Evolutionary conservation across 2,797 vertebrate species (phyloP), one percentile per base, ranked within the genome.

Genomic region (Lithobates pipiens): DNA sequence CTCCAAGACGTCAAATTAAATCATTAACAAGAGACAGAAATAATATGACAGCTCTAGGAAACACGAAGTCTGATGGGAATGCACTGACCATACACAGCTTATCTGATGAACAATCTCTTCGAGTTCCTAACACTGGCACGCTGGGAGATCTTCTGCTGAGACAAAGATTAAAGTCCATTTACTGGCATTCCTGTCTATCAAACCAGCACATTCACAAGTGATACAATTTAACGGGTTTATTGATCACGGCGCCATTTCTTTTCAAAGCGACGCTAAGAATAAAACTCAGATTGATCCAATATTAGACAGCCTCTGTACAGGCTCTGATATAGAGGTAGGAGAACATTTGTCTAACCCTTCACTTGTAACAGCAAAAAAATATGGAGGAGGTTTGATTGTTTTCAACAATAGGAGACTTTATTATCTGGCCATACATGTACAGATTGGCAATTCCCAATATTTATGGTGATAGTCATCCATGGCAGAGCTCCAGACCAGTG

Each of bases 121-220:
- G 63, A 29, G 34, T 81, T 67, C 29, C 50, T 61, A 42, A 72
- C 13, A 68, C 50, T 61, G 57, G 71, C 46, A 72, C 32, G 11
- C 25, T 61, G 79, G 34, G 25, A 73, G 79, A 63, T 63, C 79
- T 42, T 81, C 18, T 61, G 63, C 29, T 73, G 42, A 72, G 32
- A 81, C 57, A 81, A 42, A 73, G 69, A 72, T 73, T 21, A 81
- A 81, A 81, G 69, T 63, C 29, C 50, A 81, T 81, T 81, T 42
- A 71, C 10, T 42, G 50, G 54, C 32, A 73, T 61, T 71, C 50
- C 57, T 63, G 32, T 81, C 46, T 63, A 32, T 70, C 77, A 80
- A 54, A 44, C 27, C 36, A 71, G 29, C 68, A 57, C 29, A 72
- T 80, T 80, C 78, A 71, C 68, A 80, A 71, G 67, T 80, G 68